A percentile compares a stretch with the other conserved stretches of the same genome.
phyloP scores from a whole-genome alignment of 2,888 invertebrate species.

The Tachina lurida region DNA sequence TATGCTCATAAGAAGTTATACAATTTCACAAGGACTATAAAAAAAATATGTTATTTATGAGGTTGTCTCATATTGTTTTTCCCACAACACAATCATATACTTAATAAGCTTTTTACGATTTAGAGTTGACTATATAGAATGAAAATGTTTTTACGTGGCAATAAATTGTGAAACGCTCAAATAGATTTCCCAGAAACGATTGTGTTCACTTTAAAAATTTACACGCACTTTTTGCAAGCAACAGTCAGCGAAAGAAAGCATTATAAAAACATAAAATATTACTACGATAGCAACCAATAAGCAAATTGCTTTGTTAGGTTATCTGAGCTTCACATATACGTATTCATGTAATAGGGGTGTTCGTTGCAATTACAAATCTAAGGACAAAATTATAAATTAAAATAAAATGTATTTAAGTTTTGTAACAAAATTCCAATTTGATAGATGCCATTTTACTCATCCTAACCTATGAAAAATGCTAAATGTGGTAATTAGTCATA shows the following conservation, averaged over 20 bases:
- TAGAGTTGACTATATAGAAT: background rate
- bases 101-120: background rate
- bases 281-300: slow-evolving; percentile 17
- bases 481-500: too few relatives aligned
- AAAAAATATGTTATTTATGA: background rate
- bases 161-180: slow-evolving; percentile 47
- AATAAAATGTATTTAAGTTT: background rate
- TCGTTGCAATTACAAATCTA: background rate
- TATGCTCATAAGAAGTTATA: too few relatives aligned
- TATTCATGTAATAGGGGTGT: background rate
- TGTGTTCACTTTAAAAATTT: slow-evolving; percentile 25
- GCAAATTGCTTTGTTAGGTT: slow-evolving; percentile 36
- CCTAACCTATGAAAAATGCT: too few relatives aligned
- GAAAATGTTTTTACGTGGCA: slow-evolving; percentile 21
- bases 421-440: too few relatives aligned
- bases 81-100: background rate
- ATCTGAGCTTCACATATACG: background rate
- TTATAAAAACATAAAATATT: background rate
- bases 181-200: slow-evolving; percentile 26
- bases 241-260: background rate
- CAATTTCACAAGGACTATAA: too few relatives aligned
- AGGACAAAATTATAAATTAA: background rate
- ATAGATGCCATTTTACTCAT: too few relatives aligned
- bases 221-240: background rate
- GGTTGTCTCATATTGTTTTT: background rate